Evolutionary conservation across 1,140 invertebrate species (phyloP).

Genomic region (Euwallacea similis): DNA sequence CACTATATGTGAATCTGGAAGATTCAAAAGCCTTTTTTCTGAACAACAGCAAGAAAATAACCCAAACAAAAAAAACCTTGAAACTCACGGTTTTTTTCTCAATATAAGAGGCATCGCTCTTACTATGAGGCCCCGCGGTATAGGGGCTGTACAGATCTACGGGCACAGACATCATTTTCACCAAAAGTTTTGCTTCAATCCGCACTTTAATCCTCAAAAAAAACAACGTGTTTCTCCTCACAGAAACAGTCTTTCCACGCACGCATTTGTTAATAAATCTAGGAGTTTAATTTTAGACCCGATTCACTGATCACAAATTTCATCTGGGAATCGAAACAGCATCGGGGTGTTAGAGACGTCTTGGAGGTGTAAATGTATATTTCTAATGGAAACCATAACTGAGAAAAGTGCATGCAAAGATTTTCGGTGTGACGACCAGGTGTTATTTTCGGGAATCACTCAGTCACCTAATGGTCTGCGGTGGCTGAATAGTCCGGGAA

Average conservation of each 20-base stretch:
- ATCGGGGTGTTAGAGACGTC: not conserved
- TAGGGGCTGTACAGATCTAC: constrained; percentile 36
- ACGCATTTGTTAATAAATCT: too few species aligned
- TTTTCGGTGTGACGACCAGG: constrained; percentile 8
- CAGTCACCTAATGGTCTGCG: constrained; percentile 27
- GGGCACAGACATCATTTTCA: constrained; percentile 35
- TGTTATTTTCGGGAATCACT: constrained; percentile 37
- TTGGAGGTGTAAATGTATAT: not conserved
- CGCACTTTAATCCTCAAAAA: too few species aligned
- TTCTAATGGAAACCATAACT: not conserved
- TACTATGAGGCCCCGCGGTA: constrained; percentile 28
- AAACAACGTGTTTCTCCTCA: too few species aligned
- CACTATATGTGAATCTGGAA: too few species aligned
- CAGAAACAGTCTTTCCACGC: too few species aligned
- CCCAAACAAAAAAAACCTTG: too few species aligned
- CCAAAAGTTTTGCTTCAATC: not conserved
- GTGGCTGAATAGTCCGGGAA: too few species aligned
- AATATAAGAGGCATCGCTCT: constrained; percentile 46
- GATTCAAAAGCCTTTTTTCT: not conserved
- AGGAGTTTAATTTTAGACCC: too few species aligned
- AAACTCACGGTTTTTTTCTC: constrained; percentile 43
- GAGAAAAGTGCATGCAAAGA: not conserved
- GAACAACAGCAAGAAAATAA: too few species aligned
- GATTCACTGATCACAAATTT: too few species aligned
- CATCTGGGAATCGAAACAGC: not conserved